Evolutionary conservation across 2,888 invertebrate species (phyloP).

Genomic region (Xanthorhoe designata): DNA sequence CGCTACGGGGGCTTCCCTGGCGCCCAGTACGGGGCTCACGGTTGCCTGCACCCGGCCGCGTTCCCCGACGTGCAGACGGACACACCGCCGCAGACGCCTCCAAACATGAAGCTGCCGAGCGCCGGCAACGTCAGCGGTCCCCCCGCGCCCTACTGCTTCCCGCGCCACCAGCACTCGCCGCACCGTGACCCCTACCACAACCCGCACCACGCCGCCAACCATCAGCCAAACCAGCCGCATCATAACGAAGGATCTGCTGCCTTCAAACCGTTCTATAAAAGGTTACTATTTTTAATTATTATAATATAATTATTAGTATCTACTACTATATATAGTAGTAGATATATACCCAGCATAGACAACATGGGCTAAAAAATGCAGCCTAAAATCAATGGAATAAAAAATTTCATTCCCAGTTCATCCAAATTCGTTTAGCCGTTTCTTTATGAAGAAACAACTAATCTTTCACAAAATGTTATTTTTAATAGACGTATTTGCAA

Average conservation of each 20-base stretch:
- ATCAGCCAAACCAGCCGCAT: slow-evolving; percentile 79
- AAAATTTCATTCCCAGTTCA: too few relatives aligned
- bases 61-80: slow-evolving; percentile 95
- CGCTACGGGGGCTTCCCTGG: slow-evolving; percentile 89
- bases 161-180: slow-evolving; percentile 82
- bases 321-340: too few relatives aligned
- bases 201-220: slow-evolving; percentile 81
- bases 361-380: too few relatives aligned
- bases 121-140: slow-evolving; percentile 90
- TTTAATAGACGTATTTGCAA: too few relatives aligned
- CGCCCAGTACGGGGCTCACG: slow-evolving; percentile 85
- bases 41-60: slow-evolving; percentile 88
- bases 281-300: slow-evolving; percentile 83
- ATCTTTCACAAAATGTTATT: too few relatives aligned
- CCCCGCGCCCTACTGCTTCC: slow-evolving; percentile 83
- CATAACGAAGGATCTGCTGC: slow-evolving; percentile 87
- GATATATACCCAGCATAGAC: too few relatives aligned
- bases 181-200: slow-evolving; percentile 85
- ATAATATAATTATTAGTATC: neutral
- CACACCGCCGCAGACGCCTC: slow-evolving; percentile 97
- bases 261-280: slow-evolving; percentile 96
- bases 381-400: neutral
- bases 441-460: too few relatives aligned
- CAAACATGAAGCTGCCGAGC: slow-evolving; percentile 96
- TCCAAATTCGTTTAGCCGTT: too few relatives aligned